Base-by-base conservation (phyloP, 2,888 invertebrate genomes). In the Choristoneura rosaceana region DNA sequence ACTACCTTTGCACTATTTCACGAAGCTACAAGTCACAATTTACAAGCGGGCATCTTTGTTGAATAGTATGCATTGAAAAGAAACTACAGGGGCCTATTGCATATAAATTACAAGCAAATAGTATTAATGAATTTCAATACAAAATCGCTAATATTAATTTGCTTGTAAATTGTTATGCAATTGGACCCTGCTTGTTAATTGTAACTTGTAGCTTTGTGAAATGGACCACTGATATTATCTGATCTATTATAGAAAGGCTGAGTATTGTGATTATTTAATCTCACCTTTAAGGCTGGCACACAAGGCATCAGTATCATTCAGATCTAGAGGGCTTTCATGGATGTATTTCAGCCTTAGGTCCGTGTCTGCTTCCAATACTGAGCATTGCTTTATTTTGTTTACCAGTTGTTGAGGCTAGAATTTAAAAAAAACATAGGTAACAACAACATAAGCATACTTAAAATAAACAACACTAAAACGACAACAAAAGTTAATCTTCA, bases 211-310 rank as follows among this genome's bases (percentile, higher is more conserved):
- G 25, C 25, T 25, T 25, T 2, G 25, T 25, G 25, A 25, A 25
- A 25, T 25, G 14, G 3, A n/a, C 50, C 4, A 4, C 7, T 7
- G 5, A 38, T 38, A 38, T 7, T 38, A 3, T 38, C 0, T 5
- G 38, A 7, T 38, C 38, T 38, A 38, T 7, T 38, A 38, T 43
- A 10, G 43, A 10, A 52, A 33, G 33, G n/a, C 47, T 15, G 15
- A 52, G 17, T 15, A 47, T 8, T 15, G 3, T 15, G 15, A 15
- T 15, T 17, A 8, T n/a, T 4, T 47, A 38, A 17, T 70, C 71
- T 64, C 88, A 97, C 97, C 97, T 95, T 98, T 98, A n/a, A 98
- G 91, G 76, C 96, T 96, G 52, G 96, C 94, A 82, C 97, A 96
- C 70, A 98, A 94, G 25, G 96, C 96, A 80, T 98, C 98, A 14